A percentile compares a stretch with the other conserved stretches of the same genome.
These are phyloP conservation scores for Ylistrum balloti DNA, from an alignment of 1,140 invertebrate species.

Conservation along the genomic window DNA sequence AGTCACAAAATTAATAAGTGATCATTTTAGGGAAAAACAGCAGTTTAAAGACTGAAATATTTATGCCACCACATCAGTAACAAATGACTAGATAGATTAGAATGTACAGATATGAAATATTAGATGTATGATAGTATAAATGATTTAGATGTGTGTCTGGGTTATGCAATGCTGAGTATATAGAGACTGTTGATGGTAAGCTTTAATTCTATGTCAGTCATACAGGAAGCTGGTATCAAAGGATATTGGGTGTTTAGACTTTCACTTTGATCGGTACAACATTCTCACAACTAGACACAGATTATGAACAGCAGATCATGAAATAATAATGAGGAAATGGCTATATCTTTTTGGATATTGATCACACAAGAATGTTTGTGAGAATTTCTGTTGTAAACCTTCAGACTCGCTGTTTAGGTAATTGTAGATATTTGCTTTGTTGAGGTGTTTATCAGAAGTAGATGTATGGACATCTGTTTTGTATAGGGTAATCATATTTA, in stretches of 20 bases:
- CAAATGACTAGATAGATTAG: neutral
- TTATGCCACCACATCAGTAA: neutral
- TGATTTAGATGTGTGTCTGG: neutral
- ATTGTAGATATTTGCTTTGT: neutral
- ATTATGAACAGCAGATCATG: neutral
- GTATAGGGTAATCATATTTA: neutral
- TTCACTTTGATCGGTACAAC: neutral
- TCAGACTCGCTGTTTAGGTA: constrained; percentile 23
- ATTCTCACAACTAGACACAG: constrained; percentile 7
- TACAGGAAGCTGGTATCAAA: neutral
- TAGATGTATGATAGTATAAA: neutral
- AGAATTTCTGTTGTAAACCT: constrained; percentile 19
- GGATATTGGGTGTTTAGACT: neutral
- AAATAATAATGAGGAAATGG: constrained; percentile 37
- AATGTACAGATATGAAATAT: constrained; percentile 3
- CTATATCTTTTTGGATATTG: constrained; percentile 7
- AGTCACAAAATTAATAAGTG: neutral
- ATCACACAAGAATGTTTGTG: neutral
- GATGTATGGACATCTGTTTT: neutral
- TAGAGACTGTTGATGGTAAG: neutral
- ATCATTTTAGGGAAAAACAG: neutral
- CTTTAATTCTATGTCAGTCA: neutral
- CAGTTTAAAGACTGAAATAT: neutral
- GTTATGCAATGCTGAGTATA: neutral
- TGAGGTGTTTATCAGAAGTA: neutral